A percentile compares a stretch with the other conserved stretches of the same genome.
Conservation (phyloP, 30 jellyfish, hydroid and myxozoan genomes). For the Aurelia aurita region DNA sequence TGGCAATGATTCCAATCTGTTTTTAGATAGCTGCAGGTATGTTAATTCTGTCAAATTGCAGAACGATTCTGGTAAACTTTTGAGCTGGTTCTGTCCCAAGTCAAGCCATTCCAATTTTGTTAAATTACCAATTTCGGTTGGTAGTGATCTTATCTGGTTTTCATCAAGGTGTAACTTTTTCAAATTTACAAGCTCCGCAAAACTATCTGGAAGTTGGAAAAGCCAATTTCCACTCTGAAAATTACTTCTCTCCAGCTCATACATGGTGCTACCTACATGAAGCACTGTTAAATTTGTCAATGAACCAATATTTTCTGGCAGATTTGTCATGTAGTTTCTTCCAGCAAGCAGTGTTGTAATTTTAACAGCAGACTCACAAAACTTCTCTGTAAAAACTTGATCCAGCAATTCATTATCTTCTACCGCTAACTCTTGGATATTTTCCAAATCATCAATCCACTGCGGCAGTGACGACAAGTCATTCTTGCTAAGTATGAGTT, state of each 20-base stretch:
- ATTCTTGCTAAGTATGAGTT: constrained; percentile 75
- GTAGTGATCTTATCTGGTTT: constrained; percentile 77
- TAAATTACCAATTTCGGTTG: constrained; percentile 77
- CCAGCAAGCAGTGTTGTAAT: constrained; percentile 70
- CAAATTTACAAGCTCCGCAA: constrained; percentile 56
- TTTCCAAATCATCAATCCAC: constrained; percentile 79
- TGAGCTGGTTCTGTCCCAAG: constrained; percentile 90
- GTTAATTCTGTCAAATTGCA: constrained; percentile 60
- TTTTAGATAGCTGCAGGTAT: constrained; percentile 88
- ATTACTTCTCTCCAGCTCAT: constrained; percentile 88
- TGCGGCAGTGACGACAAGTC: constrained; percentile 62
- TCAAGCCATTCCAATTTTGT: constrained; percentile 74
- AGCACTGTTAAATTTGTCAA: constrained; percentile 47
- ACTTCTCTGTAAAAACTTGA: constrained; percentile 63
- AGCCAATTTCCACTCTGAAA: constrained; percentile 98
- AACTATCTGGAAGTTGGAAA: constrained; percentile 65
- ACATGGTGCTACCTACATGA: constrained; percentile 88
- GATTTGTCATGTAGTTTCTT: constrained; percentile 71
- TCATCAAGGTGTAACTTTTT: constrained; percentile 78
- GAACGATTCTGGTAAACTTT: constrained; percentile 77
- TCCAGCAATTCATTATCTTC: constrained; percentile 59
- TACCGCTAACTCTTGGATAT: constrained; percentile 66
- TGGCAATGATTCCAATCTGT: constrained; percentile 71
- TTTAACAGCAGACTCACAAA: constrained; percentile 50
- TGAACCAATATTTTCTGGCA: constrained; percentile 80